Evolutionary conservation across 2,113 vertebrate species (phyloP).

Genomic region (Takifugu bimaculatus): DNA sequence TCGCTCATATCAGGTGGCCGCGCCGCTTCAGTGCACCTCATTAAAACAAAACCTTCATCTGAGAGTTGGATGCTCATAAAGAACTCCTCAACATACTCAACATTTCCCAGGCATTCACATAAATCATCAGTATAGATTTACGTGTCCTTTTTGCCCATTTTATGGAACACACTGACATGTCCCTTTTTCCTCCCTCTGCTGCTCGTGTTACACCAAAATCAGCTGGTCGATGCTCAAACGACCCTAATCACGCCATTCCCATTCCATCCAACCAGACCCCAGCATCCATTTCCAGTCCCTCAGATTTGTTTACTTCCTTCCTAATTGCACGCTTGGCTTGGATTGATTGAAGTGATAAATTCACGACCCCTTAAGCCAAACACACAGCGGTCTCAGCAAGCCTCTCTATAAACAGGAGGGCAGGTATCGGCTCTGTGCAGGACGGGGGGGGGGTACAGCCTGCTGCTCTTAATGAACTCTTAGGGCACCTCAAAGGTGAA

Average conservation of each 20-base stretch:
- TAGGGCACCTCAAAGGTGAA: no score
- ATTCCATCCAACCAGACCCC: slow-evolving; percentile 28
- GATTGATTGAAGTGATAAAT: slow-evolving; percentile 42
- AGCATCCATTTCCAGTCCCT: slow-evolving; percentile 7
- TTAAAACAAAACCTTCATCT: slow-evolving; percentile 9
- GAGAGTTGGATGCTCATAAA: background rate
- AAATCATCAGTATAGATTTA: slow-evolving; percentile 8
- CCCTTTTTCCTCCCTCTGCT: background rate
- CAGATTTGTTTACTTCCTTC: slow-evolving; percentile 38
- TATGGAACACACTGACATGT: background rate
- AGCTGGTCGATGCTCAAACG: slow-evolving; percentile 27
- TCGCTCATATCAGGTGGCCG: slow-evolving; percentile 36
- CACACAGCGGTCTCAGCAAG: slow-evolving; percentile 32
- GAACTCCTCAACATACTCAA: slow-evolving; percentile 4
- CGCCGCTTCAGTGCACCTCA: slow-evolving; percentile 12
- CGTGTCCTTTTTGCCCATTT: background rate
- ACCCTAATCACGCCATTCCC: slow-evolving; percentile 44
- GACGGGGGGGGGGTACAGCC: no score
- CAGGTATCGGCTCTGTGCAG: slow-evolving; percentile 21
- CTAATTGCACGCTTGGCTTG: slow-evolving; percentile 48
- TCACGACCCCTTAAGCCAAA: slow-evolving; percentile 39
- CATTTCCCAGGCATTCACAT: slow-evolving; percentile 17
- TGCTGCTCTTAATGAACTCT: no score
- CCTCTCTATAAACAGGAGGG: slow-evolving; percentile 37
- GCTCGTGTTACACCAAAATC: slow-evolving; percentile 15